Evolutionary conservation across 2,888 invertebrate species (phyloP), one percentile per base, ranked within the genome.

Genomic region (Dasysyrphus albostriatus): DNA sequence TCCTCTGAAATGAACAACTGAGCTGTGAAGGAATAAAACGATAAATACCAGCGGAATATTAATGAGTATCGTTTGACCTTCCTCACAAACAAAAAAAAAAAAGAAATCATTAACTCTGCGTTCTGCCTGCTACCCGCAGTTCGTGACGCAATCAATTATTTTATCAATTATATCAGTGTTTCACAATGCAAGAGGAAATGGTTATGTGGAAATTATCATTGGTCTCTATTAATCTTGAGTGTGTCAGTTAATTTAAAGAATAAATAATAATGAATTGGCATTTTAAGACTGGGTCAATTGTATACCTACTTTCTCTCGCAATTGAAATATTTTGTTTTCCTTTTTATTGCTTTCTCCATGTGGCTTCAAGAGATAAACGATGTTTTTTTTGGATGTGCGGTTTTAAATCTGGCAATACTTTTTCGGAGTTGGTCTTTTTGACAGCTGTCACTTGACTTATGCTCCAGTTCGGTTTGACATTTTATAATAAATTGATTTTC

Each of bases 11-110:
- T 49, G 34, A 44, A 34, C 67, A 67, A 58, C 19, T 19, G 56
- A 44, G 9, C 44, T 63, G 78, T 44, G 37, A 61, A 49, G 42
- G 49, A 34, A 56, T 76, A 59, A 59, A 14, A 24, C 56, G 51
- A 39, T 49, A 58, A 79, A 56, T 73, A 79, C 65, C 56, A 73
- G 65, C 65, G 32, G 65, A 74, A 79, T 67, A 74, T 42, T 24
- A 63, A 65, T 63, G 63, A 49, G 44, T 37, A 61, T 54, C 19
- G 8, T 59, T 59, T 47, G 59, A 58, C 58, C 58, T 67, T 67
- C 9, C 19, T 12, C 8, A 42, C 44, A 67, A 24, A 24, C 3
- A 24, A 24, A 24, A 2, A 24, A 1, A 24, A 24, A 24, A 67
- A 12, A 19, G 37, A 49, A 49, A 67, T 67, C 16, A 67, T 67